Conservation (phyloP, 2,113 vertebrate species). For the Gila orcuttii region DNA sequence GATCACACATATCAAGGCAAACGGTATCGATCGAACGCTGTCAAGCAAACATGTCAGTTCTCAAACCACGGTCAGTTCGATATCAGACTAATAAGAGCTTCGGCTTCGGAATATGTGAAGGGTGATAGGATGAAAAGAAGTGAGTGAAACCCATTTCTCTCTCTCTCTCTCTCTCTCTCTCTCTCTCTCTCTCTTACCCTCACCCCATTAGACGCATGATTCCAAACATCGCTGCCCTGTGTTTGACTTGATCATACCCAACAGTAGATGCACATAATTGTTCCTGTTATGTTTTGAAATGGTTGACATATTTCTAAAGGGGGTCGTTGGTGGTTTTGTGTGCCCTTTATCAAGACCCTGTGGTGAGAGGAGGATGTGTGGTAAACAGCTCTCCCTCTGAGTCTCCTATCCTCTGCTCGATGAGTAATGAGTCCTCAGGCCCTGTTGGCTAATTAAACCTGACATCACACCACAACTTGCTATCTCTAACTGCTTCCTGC, state of each 20-base stretch:
- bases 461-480: constrained; percentile 68
- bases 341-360: constrained; percentile 46
- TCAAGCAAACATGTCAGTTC: constrained; percentile 28
- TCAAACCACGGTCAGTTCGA: constrained; percentile 20
- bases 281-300: constrained; percentile 16
- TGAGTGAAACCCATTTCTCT: neutral
- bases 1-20: constrained; percentile 40
- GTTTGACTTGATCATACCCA: constrained; percentile 15
- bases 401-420: constrained; percentile 51
- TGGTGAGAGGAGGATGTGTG: constrained; percentile 12
- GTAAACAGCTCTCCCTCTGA: constrained; percentile 54
- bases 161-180: neutral
- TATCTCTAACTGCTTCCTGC: constrained; percentile 43
- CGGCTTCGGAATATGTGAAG: neutral
- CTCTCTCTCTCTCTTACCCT: neutral
- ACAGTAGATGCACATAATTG: neutral
- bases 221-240: neutral
- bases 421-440: constrained; percentile 71
- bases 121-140: constrained; percentile 11
- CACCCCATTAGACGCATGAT: neutral
- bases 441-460: constrained; percentile 71
- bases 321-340: neutral
- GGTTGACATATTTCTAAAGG: constrained; percentile 16
- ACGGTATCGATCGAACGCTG: constrained; percentile 39
- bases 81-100: constrained; percentile 30